Base-by-base conservation (phyloP, 2,113 vertebrate species). In the Oncorhynchus masou region DNA sequence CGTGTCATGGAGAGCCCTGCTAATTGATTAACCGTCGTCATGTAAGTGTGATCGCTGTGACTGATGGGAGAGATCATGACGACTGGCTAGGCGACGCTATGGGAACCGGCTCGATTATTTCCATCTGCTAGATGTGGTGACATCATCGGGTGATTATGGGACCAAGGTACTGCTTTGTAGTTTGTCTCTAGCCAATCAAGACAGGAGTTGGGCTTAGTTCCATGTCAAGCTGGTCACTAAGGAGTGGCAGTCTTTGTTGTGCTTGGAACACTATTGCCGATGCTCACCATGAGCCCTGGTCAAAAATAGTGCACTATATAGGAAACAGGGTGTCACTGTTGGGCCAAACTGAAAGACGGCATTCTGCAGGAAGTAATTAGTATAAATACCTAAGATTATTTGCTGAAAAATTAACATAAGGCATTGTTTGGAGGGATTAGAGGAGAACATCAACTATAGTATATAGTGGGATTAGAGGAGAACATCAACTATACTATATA, bases 131-230 rank as follows among this genome's bases (percentile, higher is more conserved):
- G 80, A 80, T 77, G 76, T n/a, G 29, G 76, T 64, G 12, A 78
- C 80, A 78, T 83, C 69, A 39, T 84, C 88, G 83, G 70, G 74
- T 82, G 87, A 90, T 90, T 88, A 86, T 74, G 71, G 62, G 25
- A 68, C 68, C 68, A 76, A 78, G 73, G 85, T 89, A 83, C 82
- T 27, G 25, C 25, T 27, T 69, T 67, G n/a, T n/a, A n/a, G 82
- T 80, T 75, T 72, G 83, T 54, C 12, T 54, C 51, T 54, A 3
- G 34, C 34, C 6, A 39, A 39, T 39, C 6, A 39, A 8, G 7
- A 39, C 7, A 39, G 0, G 34, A 39, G 34, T 54, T 12, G 51
- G 51, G 15, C 19, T 57, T 15, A 19, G 51, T 57, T 57, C 51
- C 15, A 57, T 57, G 19, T 19, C 15, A 5, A 19, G 3, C 15